Evolutionary conservation across 1,140 invertebrate species (phyloP).

Genomic region (Drosophila asahinai): DNA sequence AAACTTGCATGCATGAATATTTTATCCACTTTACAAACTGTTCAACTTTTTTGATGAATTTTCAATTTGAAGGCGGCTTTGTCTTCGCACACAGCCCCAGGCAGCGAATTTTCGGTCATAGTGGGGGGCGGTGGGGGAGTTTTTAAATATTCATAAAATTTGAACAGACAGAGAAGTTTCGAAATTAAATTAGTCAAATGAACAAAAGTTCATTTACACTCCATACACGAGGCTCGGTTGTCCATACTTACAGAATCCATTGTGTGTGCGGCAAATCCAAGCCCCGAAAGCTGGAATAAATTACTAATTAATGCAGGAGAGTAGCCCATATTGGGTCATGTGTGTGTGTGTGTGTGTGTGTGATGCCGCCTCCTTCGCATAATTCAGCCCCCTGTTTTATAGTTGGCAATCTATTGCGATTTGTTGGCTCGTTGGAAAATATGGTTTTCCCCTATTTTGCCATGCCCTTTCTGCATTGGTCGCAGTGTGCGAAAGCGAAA

Average conservation of each 20-base stretch:
- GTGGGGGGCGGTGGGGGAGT: conserved; percentile 43
- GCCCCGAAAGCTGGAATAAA: conserved; percentile 65
- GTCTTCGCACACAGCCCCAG: conserved; percentile 47
- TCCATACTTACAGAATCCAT: conserved; percentile 27
- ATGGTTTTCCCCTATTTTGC: conserved; percentile 39
- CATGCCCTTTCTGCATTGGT: conserved; percentile 37
- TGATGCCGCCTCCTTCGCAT: background rate
- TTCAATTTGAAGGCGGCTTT: conserved; percentile 76
- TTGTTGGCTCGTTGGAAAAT: conserved; percentile 61
- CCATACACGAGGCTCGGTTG: conserved; percentile 9
- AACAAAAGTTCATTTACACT: conserved; percentile 70
- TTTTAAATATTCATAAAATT: conserved; percentile 83
- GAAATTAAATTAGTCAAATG: conserved; percentile 81
- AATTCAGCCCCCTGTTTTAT: conserved; percentile 59
- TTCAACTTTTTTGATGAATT: conserved; percentile 83
- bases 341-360: conserved; percentile 1
- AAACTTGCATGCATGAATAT: conserved; percentile 80
- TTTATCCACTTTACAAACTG: conserved; percentile 73
- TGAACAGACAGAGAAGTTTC: conserved; percentile 66
- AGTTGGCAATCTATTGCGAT: conserved; percentile 74
- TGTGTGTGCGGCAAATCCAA: conserved; percentile 32
- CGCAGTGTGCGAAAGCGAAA: conserved; percentile 65
- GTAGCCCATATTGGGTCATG: conserved; percentile 24
- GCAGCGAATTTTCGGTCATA: conserved; percentile 53
- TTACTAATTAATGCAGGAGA: conserved; percentile 72